Evolutionary conservation across 1,140 invertebrate genomes (phyloP).

Genomic region (Zaprionus inermis): DNA sequence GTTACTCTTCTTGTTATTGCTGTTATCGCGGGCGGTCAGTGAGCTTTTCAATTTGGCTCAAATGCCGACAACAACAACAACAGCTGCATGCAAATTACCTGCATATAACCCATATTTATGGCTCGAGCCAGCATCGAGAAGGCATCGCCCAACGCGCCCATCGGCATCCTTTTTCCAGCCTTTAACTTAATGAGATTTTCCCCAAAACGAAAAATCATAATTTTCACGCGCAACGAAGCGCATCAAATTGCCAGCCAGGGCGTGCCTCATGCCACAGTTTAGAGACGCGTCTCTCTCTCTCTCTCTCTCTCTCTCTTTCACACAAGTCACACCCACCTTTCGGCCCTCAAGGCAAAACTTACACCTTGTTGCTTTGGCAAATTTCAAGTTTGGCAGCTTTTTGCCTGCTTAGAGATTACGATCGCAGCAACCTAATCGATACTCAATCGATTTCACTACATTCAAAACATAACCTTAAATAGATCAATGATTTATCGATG

Average conservation of each 20-base stretch:
- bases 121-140: slow-evolving; percentile 24
- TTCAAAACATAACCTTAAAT: not conserved
- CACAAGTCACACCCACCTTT: slow-evolving; percentile 16
- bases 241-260: slow-evolving; percentile 66
- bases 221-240: slow-evolving; percentile 80
- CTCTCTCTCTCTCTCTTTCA: not conserved
- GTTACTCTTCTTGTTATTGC: not conserved
- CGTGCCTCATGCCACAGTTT: slow-evolving; percentile 72
- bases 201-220: slow-evolving; percentile 74
- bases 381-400: slow-evolving; percentile 12
- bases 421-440: not conserved
- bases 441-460: not conserved
- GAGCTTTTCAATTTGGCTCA: slow-evolving; percentile 61
- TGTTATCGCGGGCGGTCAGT: slow-evolving; percentile 39
- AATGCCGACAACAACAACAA: slow-evolving; percentile 32
- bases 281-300: slow-evolving; percentile 8
- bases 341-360: slow-evolving; percentile 21
- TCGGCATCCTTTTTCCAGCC: slow-evolving; percentile 70
- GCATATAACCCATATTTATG: slow-evolving; percentile 68
- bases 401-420: not conserved
- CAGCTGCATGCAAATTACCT: slow-evolving; percentile 61
- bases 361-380: slow-evolving; percentile 16
- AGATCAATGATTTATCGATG: not conserved
- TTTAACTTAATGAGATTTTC: slow-evolving; percentile 74
- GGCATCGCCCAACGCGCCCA: slow-evolving; percentile 22